Evolutionary conservation across 2,797 vertebrate genomes (phyloP).

Genomic region (Bradypodion pumilum): DNA sequence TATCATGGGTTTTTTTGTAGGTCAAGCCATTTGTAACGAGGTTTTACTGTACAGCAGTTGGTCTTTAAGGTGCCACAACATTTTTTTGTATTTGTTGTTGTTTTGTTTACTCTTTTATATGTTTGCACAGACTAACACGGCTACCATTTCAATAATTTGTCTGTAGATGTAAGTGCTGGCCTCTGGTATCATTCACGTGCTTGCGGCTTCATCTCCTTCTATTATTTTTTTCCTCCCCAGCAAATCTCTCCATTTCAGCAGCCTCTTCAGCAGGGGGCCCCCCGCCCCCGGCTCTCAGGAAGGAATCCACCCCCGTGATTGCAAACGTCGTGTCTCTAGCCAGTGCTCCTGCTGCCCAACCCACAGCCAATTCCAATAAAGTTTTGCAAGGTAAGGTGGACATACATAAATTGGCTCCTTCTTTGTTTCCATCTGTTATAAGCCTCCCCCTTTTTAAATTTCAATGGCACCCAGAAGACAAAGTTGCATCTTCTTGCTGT

Average conservation of each 20-base stretch:
- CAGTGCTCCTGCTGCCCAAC: conserved; percentile 79
- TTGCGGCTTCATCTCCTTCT: conserved; percentile 51
- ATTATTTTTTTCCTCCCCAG: conserved; percentile 64
- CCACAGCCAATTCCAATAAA: conserved; percentile 78
- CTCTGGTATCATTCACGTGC: background rate
- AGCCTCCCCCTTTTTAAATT: conserved; percentile 20
- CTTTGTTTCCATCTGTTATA: background rate
- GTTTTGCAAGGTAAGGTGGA: conserved; percentile 82
- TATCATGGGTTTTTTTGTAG: no score
- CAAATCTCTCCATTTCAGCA: conserved; percentile 76
- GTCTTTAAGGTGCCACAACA: no score
- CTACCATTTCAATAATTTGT: background rate
- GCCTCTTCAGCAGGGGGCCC: conserved; percentile 76
- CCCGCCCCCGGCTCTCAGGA: conserved; percentile 75
- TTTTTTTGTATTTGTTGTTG: no score
- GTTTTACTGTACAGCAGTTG: no score
- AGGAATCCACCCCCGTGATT: conserved; percentile 90
- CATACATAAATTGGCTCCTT: background rate
- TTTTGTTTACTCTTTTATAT: no score
- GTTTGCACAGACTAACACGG: no score
- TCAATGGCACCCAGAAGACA: background rate
- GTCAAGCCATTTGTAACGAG: no score
- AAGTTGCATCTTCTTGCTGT: background rate
- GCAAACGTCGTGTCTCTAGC: conserved; percentile 95
- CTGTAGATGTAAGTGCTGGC: background rate